Conservation (phyloP, 2,888 invertebrate species). For the Microdon myrmicae region DNA sequence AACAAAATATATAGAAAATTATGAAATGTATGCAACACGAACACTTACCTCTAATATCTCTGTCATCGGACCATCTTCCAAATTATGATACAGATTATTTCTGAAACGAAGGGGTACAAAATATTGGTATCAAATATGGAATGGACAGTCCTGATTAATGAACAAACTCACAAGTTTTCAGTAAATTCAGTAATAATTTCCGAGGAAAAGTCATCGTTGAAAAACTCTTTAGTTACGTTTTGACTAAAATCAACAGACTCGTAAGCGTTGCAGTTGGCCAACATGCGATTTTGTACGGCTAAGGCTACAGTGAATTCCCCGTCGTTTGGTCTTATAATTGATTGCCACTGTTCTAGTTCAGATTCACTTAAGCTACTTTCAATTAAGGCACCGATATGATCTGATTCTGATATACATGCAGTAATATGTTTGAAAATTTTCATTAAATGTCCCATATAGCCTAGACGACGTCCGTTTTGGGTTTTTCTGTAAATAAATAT, state of each 20-base stretch:
- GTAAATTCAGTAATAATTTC: conserved; percentile 55
- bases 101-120: conserved; percentile 1
- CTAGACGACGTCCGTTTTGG: conserved; percentile 70
- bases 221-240: conserved; percentile 59
- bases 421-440: conserved; percentile 72
- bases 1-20: conserved; percentile 17
- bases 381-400: conserved; percentile 70
- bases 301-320: conserved; percentile 62
- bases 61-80: conserved; percentile 43
- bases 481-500: conserved; percentile 65
- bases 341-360: conserved; percentile 68
- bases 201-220: conserved; percentile 54
- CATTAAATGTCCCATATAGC: conserved; percentile 76
- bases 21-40: no score
- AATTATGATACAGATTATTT: conserved; percentile 36
- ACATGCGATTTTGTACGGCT: conserved; percentile 60
- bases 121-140: neutral
- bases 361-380: conserved; percentile 68
- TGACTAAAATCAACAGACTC: conserved; percentile 59
- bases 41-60: conserved; percentile 43
- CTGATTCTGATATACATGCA: conserved; percentile 65
- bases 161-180: conserved; percentile 40
- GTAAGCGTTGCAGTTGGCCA: conserved; percentile 65
- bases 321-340: conserved; percentile 60
- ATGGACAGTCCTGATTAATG: neutral